Conservation (phyloP, 2,797 vertebrate genomes). For the Manis javanica region DNA sequence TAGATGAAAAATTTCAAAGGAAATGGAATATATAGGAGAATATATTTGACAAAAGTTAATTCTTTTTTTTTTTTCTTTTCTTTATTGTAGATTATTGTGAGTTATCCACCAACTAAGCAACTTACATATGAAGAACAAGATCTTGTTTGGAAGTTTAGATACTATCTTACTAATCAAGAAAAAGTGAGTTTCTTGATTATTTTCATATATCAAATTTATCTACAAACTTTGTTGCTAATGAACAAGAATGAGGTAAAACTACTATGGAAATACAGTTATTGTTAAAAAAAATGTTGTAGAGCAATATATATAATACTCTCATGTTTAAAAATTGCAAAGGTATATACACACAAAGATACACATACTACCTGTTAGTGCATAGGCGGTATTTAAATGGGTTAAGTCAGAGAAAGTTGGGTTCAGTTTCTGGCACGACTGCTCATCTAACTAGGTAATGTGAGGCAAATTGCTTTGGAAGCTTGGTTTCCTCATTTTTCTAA, state of each 20-base stretch:
- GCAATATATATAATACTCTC: not conserved
- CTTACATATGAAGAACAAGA: slow-evolving; percentile 98
- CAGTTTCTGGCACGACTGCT: not conserved
- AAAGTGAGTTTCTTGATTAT: slow-evolving; percentile 88
- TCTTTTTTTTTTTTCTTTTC: slow-evolving; percentile 33
- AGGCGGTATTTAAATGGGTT: not conserved
- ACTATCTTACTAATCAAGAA: slow-evolving; percentile 98
- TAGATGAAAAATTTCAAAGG: slow-evolving; percentile 7
- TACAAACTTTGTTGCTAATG: not conserved
- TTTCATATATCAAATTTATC: slow-evolving; percentile 14
- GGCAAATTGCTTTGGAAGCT: not conserved
- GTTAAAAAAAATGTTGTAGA: not conserved
- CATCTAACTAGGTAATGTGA: not conserved
- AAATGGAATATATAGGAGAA: not conserved
- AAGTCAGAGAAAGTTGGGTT: not conserved
- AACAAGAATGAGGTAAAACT: slow-evolving; percentile 10
- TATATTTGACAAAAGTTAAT: slow-evolving; percentile 8
- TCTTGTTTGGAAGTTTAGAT: slow-evolving; percentile 99
- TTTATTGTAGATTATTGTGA: slow-evolving; percentile 94
- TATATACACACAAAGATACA: not conserved
- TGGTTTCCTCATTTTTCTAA: not conserved
- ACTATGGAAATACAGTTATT: not conserved
- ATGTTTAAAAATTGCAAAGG: not conserved
- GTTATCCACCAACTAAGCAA: slow-evolving; percentile 98
- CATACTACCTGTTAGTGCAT: not conserved